Conservation (phyloP, 1,140 invertebrate species). For the Plutomurus gul region DNA sequence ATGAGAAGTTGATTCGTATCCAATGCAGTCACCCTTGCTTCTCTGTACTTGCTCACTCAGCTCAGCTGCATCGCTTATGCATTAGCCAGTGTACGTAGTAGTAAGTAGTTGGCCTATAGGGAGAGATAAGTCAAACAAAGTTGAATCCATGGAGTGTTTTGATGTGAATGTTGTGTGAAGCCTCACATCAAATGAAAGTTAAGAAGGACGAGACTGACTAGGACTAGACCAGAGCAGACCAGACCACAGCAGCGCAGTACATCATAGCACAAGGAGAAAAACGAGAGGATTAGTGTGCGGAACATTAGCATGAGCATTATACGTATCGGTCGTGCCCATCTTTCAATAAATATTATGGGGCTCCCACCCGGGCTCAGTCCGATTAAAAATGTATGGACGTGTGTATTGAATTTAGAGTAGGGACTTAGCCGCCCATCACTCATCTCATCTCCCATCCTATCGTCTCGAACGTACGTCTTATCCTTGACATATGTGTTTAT, state of each 20-base stretch:
- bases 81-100: too few species aligned
- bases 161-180: constrained; percentile 20
- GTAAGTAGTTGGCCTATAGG: constrained; percentile 1
- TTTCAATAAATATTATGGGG: constrained; percentile 46
- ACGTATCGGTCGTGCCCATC: constrained; percentile 45
- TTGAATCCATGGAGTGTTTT: constrained; percentile 27
- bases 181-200: constrained; percentile 21
- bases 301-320: constrained; percentile 31
- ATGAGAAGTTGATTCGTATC: constrained; percentile 9
- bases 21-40: constrained; percentile 14
- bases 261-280: neutral
- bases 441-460: constrained; percentile 32
- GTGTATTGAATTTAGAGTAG: constrained; percentile 47
- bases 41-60: neutral
- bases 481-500: constrained; percentile 12
- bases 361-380: constrained; percentile 36
- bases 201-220: too few species aligned
- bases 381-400: constrained; percentile 38
- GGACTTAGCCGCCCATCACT: constrained; percentile 31
- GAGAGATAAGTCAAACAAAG: constrained; percentile 29
- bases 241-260: neutral
- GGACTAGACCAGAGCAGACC: too few species aligned
- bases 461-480: constrained; percentile 12
- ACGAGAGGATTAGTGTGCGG: neutral
- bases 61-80: too few species aligned